These are phyloP conservation scores for Drosophila teissieri DNA, from an alignment of 1,140 invertebrate species.

Conservation along the genomic window DNA sequence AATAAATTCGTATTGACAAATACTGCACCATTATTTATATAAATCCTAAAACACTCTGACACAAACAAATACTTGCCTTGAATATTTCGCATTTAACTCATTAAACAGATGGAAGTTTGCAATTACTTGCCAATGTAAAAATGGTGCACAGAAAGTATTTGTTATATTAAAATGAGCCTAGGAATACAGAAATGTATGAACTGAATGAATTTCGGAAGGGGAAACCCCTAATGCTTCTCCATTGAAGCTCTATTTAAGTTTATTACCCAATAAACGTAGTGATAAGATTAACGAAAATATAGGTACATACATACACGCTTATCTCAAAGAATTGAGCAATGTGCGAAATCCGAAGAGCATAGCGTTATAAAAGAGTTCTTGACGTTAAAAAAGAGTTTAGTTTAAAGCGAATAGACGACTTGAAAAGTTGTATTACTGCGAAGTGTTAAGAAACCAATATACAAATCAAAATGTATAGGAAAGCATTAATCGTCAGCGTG, in stretches of 20 bases:
- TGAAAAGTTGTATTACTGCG: neutral
- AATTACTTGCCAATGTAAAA: neutral
- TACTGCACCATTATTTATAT: no score
- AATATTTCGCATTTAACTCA: neutral
- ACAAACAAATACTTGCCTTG: neutral
- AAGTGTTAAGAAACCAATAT: neutral
- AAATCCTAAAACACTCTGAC: no score
- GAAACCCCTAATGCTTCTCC: conserved; percentile 9
- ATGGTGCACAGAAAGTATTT: no score
- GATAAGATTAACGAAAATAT: no score
- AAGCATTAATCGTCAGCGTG: conserved; percentile 27
- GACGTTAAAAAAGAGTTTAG: conserved; percentile 5
- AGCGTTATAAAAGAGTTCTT: conserved; percentile 21
- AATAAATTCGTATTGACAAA: no score
- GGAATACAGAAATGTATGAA: no score
- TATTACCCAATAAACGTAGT: conserved; percentile 5
- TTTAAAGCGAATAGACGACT: neutral
- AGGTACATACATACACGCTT: conserved; percentile 14
- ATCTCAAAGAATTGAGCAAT: conserved; percentile 3
- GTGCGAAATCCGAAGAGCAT: neutral
- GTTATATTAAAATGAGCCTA: no score
- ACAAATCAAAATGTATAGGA: conserved; percentile 37
- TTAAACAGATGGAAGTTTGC: neutral
- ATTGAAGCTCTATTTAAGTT: conserved; percentile 18
- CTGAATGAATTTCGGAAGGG: conserved; percentile 11